These are phyloP conservation scores for Pangasianodon gigas DNA, from an alignment of 2,113 vertebrate species.

Conservation along the genomic window DNA sequence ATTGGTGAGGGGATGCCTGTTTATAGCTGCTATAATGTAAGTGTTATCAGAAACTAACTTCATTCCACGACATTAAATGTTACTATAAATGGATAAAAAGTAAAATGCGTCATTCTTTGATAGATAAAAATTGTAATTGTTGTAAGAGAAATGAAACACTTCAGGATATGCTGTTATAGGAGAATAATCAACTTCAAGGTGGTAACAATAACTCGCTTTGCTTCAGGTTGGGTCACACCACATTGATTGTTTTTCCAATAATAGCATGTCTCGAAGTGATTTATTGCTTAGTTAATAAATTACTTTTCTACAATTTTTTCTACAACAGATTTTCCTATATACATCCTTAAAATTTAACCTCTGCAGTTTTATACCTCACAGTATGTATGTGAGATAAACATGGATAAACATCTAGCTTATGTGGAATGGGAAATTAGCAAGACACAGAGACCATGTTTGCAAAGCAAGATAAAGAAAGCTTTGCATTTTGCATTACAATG, in stretches of 20 bases:
- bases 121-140: background rate
- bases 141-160: no score
- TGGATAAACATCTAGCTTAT: background rate
- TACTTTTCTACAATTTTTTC: background rate
- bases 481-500: conserved; percentile 27
- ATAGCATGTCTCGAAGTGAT: background rate
- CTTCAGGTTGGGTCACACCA: background rate
- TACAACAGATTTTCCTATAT: background rate
- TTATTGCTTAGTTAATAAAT: background rate
- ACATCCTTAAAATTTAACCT: background rate
- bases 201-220: background rate
- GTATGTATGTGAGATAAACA: conserved; percentile 12
- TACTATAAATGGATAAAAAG: background rate
- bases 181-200: background rate
- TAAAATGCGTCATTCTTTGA: background rate
- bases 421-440: conserved; percentile 23
- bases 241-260: background rate
- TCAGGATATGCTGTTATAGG: background rate
- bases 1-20: background rate
- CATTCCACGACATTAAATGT: background rate
- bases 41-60: background rate
- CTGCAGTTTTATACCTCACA: background rate
- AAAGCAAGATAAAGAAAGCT: background rate
- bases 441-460: conserved; percentile 1
- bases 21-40: background rate